phyloP scores from a whole-genome alignment of 35 echinoderm and acorn worm genomes.

The Holothuria glaberrima region DNA sequence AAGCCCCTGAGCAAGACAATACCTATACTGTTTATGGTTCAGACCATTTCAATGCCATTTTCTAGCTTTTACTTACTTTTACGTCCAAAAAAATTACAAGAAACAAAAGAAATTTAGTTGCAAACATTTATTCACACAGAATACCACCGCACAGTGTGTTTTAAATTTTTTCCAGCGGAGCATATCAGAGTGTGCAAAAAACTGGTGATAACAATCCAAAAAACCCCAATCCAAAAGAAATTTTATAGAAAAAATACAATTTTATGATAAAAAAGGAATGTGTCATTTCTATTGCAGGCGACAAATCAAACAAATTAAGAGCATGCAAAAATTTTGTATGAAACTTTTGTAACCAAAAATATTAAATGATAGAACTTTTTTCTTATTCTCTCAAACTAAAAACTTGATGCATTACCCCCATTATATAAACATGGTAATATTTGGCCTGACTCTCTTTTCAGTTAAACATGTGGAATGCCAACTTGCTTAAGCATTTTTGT shows the following conservation, averaged over 20 bases:
- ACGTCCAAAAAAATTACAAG: not conserved
- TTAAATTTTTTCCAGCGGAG: conserved; percentile 56
- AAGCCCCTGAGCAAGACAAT: no score
- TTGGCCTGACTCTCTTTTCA: no score
- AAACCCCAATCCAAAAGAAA: conserved; percentile 56
- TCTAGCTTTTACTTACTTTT: no score
- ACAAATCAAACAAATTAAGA: conserved; percentile 61
- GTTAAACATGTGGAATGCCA: conserved; percentile 29
- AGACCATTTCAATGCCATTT: no score
- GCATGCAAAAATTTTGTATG: conserved; percentile 62
- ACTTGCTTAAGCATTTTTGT: not conserved
- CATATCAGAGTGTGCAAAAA: conserved; percentile 64
- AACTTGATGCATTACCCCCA: not conserved
- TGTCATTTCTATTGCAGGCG: conserved; percentile 65
- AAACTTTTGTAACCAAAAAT: conserved; percentile 66
- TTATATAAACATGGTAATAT: no score
- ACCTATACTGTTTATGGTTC: no score
- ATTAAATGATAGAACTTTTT: conserved; percentile 47
- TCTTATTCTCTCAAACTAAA: conserved; percentile 41
- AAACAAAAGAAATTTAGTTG: conserved; percentile 44
- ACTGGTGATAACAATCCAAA: conserved; percentile 61
- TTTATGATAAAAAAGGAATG: conserved; percentile 68
- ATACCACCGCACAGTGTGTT: conserved; percentile 67
- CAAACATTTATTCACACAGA: conserved; percentile 71
- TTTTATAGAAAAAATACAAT: conserved; percentile 71